Conservation (phyloP, 1,140 invertebrate genomes). For the Nylanderia fulva region DNA sequence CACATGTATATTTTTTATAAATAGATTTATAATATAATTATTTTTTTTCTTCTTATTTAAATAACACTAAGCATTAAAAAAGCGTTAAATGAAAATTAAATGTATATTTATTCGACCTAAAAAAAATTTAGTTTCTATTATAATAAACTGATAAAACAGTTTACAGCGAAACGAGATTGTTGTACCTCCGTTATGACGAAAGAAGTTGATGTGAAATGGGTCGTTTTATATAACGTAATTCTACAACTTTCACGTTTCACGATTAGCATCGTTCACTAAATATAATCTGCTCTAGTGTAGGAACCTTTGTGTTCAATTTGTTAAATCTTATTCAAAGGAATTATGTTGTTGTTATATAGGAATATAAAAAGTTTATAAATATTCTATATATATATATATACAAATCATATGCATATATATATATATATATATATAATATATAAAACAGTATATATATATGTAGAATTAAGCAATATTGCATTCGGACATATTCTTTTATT, state of each 20-base stretch:
- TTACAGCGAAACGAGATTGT: slow-evolving; percentile 4
- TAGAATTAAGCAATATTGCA: slow-evolving; percentile 75
- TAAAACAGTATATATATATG: slow-evolving; percentile 57
- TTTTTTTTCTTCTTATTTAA: neutral
- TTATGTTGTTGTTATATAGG: slow-evolving; percentile 73
- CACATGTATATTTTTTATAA: neutral
- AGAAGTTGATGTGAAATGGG: neutral
- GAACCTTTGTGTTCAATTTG: slow-evolving; percentile 72
- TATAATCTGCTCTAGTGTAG: slow-evolving; percentile 65
- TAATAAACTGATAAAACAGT: neutral
- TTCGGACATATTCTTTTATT: slow-evolving; percentile 76
- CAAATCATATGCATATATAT: slow-evolving; percentile 34
- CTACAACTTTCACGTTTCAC: slow-evolving; percentile 66
- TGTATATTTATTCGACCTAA: neutral
- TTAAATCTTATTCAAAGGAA: slow-evolving; percentile 69
- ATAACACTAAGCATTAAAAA: neutral
- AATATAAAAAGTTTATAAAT: slow-evolving; percentile 71
- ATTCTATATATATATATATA: slow-evolving; percentile 68
- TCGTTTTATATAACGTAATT: slow-evolving; percentile 53
- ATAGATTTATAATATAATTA: neutral
- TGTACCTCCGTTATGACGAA: slow-evolving; percentile 32
- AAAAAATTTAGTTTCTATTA: neutral
- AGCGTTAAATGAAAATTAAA: neutral
- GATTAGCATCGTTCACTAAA: slow-evolving; percentile 62
- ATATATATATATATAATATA: slow-evolving; percentile 57